A percentile compares a stretch with the other conserved stretches of the same genome.
phyloP scores from a whole-genome alignment of 2,888 invertebrate species.

The Phengaris alcon region DNA sequence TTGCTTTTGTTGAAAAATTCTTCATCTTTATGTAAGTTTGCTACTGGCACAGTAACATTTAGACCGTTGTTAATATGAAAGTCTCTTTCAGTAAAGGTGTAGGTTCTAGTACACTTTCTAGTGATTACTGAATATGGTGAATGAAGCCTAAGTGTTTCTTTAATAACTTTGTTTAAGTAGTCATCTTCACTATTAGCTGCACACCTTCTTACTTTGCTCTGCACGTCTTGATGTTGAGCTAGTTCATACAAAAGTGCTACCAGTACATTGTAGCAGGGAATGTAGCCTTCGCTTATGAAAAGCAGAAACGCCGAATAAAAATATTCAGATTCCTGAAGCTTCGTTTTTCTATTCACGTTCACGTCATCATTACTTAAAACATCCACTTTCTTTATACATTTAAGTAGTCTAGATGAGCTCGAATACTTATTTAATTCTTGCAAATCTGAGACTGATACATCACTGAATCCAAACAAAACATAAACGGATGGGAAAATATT shows the following conservation, averaged over 20 bases:
- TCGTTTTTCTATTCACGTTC: constrained; percentile 48
- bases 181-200: constrained; percentile 47
- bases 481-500: constrained; percentile 68
- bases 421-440: constrained; percentile 47
- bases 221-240: constrained; percentile 53
- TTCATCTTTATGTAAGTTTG: constrained; percentile 61
- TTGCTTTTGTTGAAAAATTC: constrained; percentile 56
- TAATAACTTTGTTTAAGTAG: constrained; percentile 59
- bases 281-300: constrained; percentile 67
- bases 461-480: constrained; percentile 53
- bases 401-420: constrained; percentile 53
- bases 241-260: constrained; percentile 62
- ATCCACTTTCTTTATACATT: constrained; percentile 52
- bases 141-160: constrained; percentile 66
- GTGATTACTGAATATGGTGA: constrained; percentile 63
- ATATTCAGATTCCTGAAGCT: constrained; percentile 48
- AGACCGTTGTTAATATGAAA: constrained; percentile 61
- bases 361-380: constrained; percentile 51
- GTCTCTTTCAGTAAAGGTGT: constrained; percentile 57
- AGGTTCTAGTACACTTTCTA: constrained; percentile 62
- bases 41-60: constrained; percentile 62
- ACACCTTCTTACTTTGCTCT: constrained; percentile 54
- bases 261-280: constrained; percentile 59
- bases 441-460: constrained; percentile 52
- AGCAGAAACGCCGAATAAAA: constrained; percentile 55